Conservation (phyloP, 2,888 invertebrate genomes). For the Lycia hirtaria region DNA sequence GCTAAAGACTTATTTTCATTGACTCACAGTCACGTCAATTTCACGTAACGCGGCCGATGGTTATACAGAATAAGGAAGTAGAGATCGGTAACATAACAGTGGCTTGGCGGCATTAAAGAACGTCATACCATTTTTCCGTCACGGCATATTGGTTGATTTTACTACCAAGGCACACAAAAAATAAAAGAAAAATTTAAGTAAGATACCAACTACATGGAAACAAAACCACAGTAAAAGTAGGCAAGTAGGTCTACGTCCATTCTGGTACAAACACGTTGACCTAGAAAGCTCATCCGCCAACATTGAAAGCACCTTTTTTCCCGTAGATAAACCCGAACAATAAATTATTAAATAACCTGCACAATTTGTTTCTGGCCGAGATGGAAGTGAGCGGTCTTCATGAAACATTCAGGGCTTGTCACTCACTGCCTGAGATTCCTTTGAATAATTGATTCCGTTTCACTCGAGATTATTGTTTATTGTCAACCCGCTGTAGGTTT, state of each 20-base stretch:
- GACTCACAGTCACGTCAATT: too few relatives aligned
- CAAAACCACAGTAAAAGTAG: too few relatives aligned
- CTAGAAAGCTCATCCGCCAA: neutral
- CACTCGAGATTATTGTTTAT: conserved; percentile 32
- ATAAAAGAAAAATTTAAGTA: too few relatives aligned
- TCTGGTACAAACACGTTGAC: neutral
- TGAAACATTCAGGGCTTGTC: conserved; percentile 30
- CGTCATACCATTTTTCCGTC: too few relatives aligned
- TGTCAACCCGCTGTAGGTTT: conserved; percentile 17
- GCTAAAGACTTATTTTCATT: too few relatives aligned
- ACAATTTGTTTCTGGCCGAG: conserved; percentile 19
- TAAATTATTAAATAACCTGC: conserved; percentile 20
- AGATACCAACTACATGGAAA: too few relatives aligned
- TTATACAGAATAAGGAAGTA: too few relatives aligned
- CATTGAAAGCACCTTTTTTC: conserved; percentile 4
- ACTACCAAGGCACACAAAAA: too few relatives aligned
- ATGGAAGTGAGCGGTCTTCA: conserved; percentile 17
- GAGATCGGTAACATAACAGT: too few relatives aligned
- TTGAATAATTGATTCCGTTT: conserved; percentile 31
- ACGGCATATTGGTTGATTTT: too few relatives aligned
- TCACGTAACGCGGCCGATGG: too few relatives aligned
- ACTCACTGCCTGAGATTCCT: conserved; percentile 27
- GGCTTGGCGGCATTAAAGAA: too few relatives aligned
- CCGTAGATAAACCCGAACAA: conserved; percentile 11
- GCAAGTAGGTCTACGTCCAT: neutral